These are phyloP conservation scores for Drosophila pegasa DNA, from an alignment of 2,888 invertebrate genomes.

Conservation along the genomic window DNA sequence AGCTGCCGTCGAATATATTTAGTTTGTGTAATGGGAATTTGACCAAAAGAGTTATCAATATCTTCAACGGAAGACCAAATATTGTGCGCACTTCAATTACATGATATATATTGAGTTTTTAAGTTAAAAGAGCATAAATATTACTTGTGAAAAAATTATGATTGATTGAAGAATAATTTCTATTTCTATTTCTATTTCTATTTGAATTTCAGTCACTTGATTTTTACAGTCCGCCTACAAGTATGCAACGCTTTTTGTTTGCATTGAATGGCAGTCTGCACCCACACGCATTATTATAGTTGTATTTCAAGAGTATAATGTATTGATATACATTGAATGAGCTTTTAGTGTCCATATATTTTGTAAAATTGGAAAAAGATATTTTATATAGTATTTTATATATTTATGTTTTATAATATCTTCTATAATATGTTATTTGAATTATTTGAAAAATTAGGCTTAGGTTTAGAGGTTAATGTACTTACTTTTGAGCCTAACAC, in stretches of 20 bases:
- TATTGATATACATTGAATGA: no score
- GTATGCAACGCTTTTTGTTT: constrained; percentile 28
- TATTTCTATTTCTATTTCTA: background rate
- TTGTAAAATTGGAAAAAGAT: background rate
- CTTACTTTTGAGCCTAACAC: no score
- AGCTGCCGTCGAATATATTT: constrained; percentile 14
- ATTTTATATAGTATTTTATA: no score
- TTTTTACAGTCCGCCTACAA: constrained; percentile 10
- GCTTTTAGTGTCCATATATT: no score
- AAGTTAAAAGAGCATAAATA: background rate
- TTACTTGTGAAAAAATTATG: background rate
- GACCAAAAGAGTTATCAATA: constrained; percentile 18
- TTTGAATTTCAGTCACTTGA: background rate
- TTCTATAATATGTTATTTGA: no score
- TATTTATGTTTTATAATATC: no score
- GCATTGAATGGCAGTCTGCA: no score
- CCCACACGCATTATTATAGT: no score
- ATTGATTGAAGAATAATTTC: background rate
- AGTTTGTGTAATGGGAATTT: constrained; percentile 46
- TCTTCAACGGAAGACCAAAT: background rate
- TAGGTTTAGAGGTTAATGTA: no score
- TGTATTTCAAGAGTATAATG: no score
- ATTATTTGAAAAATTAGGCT: no score
- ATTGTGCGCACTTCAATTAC: background rate
- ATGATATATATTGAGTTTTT: no score